Evolutionary conservation across 2,888 invertebrate species (phyloP).

Genomic region (Ophioninae sp.): DNA sequence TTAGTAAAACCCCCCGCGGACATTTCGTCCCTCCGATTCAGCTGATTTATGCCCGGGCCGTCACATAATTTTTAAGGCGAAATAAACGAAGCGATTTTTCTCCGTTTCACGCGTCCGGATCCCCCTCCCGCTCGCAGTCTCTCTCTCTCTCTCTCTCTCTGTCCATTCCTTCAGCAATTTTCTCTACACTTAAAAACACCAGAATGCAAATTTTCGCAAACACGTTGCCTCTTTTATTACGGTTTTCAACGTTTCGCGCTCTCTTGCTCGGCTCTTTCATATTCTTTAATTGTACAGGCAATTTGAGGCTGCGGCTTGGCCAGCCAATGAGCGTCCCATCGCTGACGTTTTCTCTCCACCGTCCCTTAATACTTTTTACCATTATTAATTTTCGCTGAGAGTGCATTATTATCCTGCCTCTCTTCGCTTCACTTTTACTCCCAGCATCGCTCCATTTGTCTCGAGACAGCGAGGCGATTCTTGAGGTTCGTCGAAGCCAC

Average conservation of each 20-base stretch:
- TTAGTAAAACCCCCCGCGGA: slow-evolving; percentile 37
- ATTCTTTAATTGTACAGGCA: slow-evolving; percentile 34
- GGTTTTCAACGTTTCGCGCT: slow-evolving; percentile 26
- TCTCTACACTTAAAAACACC: slow-evolving; percentile 71
- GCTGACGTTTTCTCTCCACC: slow-evolving; percentile 41
- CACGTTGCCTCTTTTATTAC: slow-evolving; percentile 54
- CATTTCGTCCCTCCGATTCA: slow-evolving; percentile 49
- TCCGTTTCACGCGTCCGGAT: slow-evolving; percentile 28
- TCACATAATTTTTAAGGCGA: slow-evolving; percentile 56
- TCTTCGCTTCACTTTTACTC: slow-evolving; percentile 18
- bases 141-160: slow-evolving; percentile 51
- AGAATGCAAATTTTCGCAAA: slow-evolving; percentile 75
- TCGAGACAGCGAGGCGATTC: slow-evolving; percentile 12
- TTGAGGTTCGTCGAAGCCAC: not conserved
- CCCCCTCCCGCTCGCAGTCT: slow-evolving; percentile 42
- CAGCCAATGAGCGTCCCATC: slow-evolving; percentile 44
- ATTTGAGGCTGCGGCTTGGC: not conserved
- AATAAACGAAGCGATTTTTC: slow-evolving; percentile 61
- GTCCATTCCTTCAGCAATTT: slow-evolving; percentile 51
- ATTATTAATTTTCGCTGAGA: slow-evolving; percentile 70
- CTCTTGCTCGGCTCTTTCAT: slow-evolving; percentile 32
- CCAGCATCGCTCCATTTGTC: slow-evolving; percentile 31
- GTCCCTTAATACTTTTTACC: slow-evolving; percentile 44
- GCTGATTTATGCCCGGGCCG: slow-evolving; percentile 43
- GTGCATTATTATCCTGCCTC: slow-evolving; percentile 42